phyloP scores from a whole-genome alignment of 2,113 vertebrate genomes.

The Aythya baeri region DNA sequence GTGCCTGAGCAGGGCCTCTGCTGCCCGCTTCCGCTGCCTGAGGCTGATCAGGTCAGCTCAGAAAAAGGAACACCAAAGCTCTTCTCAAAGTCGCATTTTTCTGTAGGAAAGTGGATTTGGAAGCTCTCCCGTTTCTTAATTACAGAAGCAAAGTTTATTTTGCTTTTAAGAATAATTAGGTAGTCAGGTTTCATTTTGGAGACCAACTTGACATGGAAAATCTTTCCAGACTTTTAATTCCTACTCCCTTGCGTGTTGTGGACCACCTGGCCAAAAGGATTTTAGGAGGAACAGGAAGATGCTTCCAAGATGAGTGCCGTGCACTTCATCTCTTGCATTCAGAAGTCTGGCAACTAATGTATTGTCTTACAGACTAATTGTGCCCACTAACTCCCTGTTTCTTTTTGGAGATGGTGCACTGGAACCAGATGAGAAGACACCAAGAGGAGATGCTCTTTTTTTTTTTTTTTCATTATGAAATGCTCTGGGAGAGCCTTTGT shows the following conservation, averaged over 20 bases:
- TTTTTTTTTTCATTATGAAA: background rate
- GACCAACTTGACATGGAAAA: slow-evolving; percentile 10
- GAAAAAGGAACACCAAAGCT: background rate
- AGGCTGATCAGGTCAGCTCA: background rate
- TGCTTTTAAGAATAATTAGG: background rate
- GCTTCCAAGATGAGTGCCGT: slow-evolving; percentile 21
- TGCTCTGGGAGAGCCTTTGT: background rate
- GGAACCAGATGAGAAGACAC: background rate
- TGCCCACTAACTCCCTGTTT: slow-evolving; percentile 15
- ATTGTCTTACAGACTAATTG: slow-evolving; percentile 26
- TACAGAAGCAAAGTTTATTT: background rate
- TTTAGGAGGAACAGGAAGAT: slow-evolving; percentile 23
- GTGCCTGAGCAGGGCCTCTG: background rate
- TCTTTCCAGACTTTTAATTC: slow-evolving; percentile 16
- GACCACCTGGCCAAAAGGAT: slow-evolving; percentile 51
- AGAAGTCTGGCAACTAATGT: background rate
- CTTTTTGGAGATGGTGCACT: background rate
- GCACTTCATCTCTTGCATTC: slow-evolving; percentile 27
- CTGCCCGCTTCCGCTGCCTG: background rate
- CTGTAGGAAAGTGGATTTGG: background rate
- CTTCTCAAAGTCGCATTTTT: background rate
- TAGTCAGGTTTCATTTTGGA: slow-evolving; percentile 40
- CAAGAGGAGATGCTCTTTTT: background rate
- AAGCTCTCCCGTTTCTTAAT: background rate
- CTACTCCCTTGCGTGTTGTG: slow-evolving; percentile 30